Evolutionary conservation across 2,113 vertebrate genomes (phyloP).

Genomic region (Microcebus griseorufus): DNA sequence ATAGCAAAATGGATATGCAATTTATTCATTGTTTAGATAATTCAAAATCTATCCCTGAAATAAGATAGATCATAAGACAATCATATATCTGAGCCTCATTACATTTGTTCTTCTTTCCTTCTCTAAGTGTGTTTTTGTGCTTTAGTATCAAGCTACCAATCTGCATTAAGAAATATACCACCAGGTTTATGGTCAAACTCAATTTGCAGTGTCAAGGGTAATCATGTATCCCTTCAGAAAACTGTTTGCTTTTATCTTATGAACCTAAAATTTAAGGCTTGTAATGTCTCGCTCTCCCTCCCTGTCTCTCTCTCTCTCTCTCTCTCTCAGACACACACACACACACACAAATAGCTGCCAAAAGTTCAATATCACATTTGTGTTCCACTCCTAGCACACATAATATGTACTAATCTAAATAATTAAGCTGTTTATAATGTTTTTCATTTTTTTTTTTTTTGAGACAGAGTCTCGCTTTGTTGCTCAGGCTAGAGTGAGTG

Average conservation of each 20-base stretch:
- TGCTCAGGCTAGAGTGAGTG: too few species aligned
- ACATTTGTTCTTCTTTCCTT: not conserved
- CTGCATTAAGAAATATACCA: not conserved
- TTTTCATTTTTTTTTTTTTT: not conserved
- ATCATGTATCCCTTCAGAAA: not conserved
- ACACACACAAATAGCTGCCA: not conserved
- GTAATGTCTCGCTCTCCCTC: not conserved
- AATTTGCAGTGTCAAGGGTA: not conserved
- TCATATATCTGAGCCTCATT: not conserved
- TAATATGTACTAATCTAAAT: not conserved
- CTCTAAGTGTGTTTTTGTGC: not conserved
- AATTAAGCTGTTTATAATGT: not conserved
- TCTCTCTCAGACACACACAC: not conserved
- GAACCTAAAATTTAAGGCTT: not conserved
- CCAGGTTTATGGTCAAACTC: not conserved
- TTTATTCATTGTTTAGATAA: not conserved
- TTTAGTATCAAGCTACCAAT: not conserved
- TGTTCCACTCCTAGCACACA: not conserved
- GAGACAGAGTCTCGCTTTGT: too few species aligned
- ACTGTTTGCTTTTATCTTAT: not conserved
- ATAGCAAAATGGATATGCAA: not conserved
- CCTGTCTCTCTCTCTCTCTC: not conserved
- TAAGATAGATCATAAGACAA: not conserved
- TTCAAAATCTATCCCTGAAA: conserved; percentile 29
- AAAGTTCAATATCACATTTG: not conserved